Conservation (phyloP, 2,797 vertebrate species). For the Neosilurus mollespiculum region DNA sequence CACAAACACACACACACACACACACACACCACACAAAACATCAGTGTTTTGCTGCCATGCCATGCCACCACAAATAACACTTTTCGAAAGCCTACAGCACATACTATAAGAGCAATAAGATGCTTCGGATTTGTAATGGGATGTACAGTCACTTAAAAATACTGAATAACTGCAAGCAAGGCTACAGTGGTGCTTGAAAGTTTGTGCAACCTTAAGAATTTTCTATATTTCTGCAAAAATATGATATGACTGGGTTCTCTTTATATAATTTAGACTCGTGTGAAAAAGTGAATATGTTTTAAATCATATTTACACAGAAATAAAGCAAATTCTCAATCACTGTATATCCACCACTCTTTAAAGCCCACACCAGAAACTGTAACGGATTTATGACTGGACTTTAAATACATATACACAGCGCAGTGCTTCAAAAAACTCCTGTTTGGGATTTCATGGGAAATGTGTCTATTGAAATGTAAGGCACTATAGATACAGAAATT, state of each 20-base stretch:
- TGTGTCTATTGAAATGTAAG: slow-evolving; percentile 72
- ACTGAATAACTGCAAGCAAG: background rate
- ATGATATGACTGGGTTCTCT: no score
- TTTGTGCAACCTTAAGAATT: no score
- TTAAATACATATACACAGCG: background rate
- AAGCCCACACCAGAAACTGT: background rate
- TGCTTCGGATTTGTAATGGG: slow-evolving; percentile 6
- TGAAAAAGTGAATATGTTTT: no score
- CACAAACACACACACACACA: background rate
- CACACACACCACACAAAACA: background rate
- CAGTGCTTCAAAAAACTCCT: background rate
- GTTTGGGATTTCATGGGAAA: slow-evolving; percentile 54
- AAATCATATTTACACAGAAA: no score
- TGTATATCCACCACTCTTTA: background rate
- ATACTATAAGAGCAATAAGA: slow-evolving; percentile 12
- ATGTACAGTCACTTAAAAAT: slow-evolving; percentile 6
- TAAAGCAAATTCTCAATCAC: no score
- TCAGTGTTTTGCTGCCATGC: background rate
- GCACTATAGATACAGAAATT: slow-evolving; percentile 71
- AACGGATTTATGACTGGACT: background rate
- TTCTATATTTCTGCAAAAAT: no score
- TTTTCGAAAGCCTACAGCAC: slow-evolving; percentile 12
- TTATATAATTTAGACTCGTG: no score
- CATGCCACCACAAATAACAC: slow-evolving; percentile 27
- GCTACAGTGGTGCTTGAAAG: background rate